These are phyloP conservation scores for Lathamus discolor DNA, from an alignment of 2,113 vertebrate species.

Conservation along the genomic window DNA sequence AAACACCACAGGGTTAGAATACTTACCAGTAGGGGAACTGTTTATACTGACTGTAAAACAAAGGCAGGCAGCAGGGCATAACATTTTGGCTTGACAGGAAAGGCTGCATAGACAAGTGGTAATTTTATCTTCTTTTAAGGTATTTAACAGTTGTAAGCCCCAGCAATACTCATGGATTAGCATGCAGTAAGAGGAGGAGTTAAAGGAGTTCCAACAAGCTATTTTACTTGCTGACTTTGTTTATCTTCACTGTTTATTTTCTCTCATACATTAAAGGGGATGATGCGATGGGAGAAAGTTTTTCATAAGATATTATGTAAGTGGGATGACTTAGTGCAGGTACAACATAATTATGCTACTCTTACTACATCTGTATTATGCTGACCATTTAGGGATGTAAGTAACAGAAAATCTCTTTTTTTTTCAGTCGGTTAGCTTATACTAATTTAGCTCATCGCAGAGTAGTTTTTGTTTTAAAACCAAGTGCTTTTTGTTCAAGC, in stretches of 20 bases:
- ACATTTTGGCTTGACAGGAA: neutral
- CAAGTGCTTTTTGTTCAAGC: neutral
- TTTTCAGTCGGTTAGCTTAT: neutral
- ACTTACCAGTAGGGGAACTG: neutral
- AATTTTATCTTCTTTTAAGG: slow-evolving; percentile 11
- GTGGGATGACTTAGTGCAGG: neutral
- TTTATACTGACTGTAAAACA: slow-evolving; percentile 29
- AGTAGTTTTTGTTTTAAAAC: neutral
- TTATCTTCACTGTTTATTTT: neutral
- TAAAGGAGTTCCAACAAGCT: neutral
- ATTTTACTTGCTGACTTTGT: neutral
- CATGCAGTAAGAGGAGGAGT: neutral
- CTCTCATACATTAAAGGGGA: neutral
- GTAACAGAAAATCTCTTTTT: neutral
- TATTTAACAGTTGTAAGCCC: neutral
- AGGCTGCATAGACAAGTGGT: neutral
- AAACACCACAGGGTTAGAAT: slow-evolving; percentile 1
- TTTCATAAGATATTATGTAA: neutral
- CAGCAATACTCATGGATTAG: neutral
- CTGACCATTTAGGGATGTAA: neutral
- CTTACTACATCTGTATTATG: neutral
- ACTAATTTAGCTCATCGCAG: neutral
- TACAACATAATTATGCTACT: neutral
- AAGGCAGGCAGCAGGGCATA: neutral
- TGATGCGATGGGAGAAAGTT: neutral